These are phyloP conservation scores for Uropsilus gracilis DNA, from an alignment of 2,113 vertebrate genomes.

Conservation along the genomic window DNA sequence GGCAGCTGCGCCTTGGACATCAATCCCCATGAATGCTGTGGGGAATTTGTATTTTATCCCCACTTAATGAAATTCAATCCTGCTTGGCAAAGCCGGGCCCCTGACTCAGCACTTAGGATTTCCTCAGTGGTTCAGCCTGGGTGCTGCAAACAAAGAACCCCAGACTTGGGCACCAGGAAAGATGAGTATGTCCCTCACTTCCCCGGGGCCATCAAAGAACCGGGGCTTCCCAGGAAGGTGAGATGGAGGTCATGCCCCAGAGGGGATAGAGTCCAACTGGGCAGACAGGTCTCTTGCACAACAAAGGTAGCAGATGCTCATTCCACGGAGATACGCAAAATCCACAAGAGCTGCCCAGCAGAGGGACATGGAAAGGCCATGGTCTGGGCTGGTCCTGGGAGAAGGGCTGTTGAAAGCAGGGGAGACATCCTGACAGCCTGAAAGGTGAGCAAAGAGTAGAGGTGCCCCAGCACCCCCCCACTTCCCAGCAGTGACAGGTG, in stretches of 20 bases:
- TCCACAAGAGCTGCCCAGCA: neutral
- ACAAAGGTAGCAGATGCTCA: neutral
- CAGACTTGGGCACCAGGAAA: neutral
- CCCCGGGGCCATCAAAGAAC: neutral
- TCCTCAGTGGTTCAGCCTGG: neutral
- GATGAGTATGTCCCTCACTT: neutral
- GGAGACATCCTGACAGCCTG: neutral
- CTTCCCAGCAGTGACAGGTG: accelerated
- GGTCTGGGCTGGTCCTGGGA: neutral
- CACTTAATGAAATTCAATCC: conserved; percentile 46
- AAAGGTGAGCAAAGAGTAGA: neutral
- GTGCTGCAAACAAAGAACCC: conserved; percentile 35
- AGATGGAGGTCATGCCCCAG: neutral
- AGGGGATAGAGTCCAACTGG: neutral
- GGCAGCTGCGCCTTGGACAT: conserved; percentile 72
- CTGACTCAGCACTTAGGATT: conserved; percentile 76
- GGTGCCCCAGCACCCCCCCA: accelerated
- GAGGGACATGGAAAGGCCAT: neutral
- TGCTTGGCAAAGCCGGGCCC: neutral
- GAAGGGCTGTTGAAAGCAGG: too few species aligned
- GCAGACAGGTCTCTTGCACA: neutral
- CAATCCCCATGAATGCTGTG: neutral
- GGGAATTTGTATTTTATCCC: conserved; percentile 47
- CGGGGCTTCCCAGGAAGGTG: neutral
- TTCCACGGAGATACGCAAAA: neutral